Evolutionary conservation across 2,797 vertebrate species (phyloP).

Genomic region (Cephalopachus bancanus): DNA sequence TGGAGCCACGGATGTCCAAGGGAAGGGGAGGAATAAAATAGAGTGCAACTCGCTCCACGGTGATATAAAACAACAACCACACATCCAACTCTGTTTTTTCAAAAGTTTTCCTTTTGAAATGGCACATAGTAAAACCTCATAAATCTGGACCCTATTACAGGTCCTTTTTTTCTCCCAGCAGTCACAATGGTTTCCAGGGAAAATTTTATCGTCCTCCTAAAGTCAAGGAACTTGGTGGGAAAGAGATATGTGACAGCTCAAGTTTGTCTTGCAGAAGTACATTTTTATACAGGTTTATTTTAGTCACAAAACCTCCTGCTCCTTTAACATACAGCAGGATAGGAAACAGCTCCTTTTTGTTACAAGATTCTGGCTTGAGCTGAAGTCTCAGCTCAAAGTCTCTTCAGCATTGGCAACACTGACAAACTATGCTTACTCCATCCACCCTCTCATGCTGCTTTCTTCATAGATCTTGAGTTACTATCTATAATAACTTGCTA

Average conservation of each 20-base stretch:
- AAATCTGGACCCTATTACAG: slow-evolving; percentile 54
- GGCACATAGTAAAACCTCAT: slow-evolving; percentile 8
- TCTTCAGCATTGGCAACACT: not conserved
- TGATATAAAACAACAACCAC: not conserved
- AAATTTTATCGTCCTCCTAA: slow-evolving; percentile 56
- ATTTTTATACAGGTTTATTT: slow-evolving; percentile 65
- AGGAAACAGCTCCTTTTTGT: not conserved
- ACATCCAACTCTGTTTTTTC: not conserved
- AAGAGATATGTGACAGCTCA: slow-evolving; percentile 59
- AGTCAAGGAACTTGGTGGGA: slow-evolving; percentile 43
- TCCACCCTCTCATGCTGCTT: not conserved
- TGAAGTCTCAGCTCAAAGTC: slow-evolving; percentile 29
- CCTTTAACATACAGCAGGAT: not conserved
- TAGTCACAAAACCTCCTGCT: slow-evolving; percentile 26
- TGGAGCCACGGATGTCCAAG: not conserved
- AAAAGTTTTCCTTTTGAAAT: slow-evolving; percentile 44
- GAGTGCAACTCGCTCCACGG: not conserved
- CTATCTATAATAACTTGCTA: not conserved
- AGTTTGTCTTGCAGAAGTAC: slow-evolving; percentile 60
- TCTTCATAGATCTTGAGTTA: not conserved
- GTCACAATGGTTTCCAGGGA: slow-evolving; percentile 9
- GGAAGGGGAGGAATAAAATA: not conserved
- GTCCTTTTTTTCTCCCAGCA: slow-evolving; percentile 36
- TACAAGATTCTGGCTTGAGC: not conserved
- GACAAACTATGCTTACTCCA: not conserved